phyloP scores from a whole-genome alignment of 2,888 invertebrate genomes.

The Caenorhabditis macrosperma region DNA sequence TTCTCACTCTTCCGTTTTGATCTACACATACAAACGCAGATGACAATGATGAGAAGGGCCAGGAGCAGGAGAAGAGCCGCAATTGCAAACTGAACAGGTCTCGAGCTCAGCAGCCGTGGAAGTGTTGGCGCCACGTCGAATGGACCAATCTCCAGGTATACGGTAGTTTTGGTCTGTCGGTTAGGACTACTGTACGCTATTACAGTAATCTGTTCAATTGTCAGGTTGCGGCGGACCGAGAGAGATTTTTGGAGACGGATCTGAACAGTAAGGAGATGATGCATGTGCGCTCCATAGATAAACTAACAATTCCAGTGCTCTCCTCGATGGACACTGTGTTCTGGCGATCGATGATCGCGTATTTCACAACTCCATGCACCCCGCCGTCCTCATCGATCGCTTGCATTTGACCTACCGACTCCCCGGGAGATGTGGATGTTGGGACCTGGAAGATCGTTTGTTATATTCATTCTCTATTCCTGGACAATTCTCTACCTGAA shows the following conservation, averaged over 20 bases:
- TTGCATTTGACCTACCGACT: conserved; percentile 86
- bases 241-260: conserved; percentile 58
- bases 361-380: conserved; percentile 60
- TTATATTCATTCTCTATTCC: no score
- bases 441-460: conserved; percentile 66
- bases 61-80: conserved; percentile 85
- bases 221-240: conserved; percentile 57
- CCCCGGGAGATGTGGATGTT: conserved; percentile 82
- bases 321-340: conserved; percentile 63
- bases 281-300: no score
- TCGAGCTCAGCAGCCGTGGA: conserved; percentile 53
- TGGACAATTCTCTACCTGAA: conserved; percentile 82
- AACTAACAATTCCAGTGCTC: conserved; percentile 67
- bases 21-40: conserved; percentile 72
- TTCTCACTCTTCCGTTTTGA: conserved; percentile 3
- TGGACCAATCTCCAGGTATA: conserved; percentile 71
- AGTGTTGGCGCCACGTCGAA: conserved; percentile 82
- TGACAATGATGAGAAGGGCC: conserved; percentile 83
- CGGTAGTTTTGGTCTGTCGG: conserved; percentile 59
- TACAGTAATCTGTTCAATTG: conserved; percentile 70
- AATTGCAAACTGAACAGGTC: conserved; percentile 85
- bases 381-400: conserved; percentile 70
- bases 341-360: conserved; percentile 43
- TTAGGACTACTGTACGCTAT: conserved; percentile 68
- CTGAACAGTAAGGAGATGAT: conserved; percentile 26